Conservation (phyloP, 30 jellyfish, hydroid and myxozoan species). For the Nemopilema nomurai region DNA sequence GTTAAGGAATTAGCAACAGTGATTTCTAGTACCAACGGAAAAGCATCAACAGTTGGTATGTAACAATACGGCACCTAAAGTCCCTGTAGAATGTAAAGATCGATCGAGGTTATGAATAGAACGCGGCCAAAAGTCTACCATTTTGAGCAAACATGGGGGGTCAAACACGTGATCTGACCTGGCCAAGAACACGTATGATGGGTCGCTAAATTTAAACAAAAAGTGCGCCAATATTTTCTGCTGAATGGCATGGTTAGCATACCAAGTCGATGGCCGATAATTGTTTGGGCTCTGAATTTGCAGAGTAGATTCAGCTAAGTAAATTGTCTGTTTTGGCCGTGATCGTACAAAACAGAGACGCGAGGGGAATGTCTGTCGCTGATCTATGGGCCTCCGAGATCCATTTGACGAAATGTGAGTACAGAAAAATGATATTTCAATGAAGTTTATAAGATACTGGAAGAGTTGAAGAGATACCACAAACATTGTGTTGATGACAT, state of each 20-base stretch:
- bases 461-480: background rate
- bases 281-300: background rate
- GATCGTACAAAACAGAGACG: background rate
- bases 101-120: background rate
- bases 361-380: background rate
- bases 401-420: background rate
- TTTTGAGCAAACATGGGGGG: background rate
- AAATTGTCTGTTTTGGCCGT: background rate
- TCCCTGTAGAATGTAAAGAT: background rate
- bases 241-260: constrained; percentile 3
- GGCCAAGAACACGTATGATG: background rate
- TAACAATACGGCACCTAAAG: background rate
- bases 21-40: too few relatives aligned
- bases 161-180: background rate
- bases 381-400: background rate
- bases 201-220: background rate
- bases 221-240: constrained; percentile 17
- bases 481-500: background rate
- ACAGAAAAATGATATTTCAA: background rate
- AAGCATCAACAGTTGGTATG: too few relatives aligned
- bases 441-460: background rate
- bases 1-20: too few relatives aligned
- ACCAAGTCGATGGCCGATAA: background rate
- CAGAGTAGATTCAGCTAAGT: background rate
- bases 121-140: background rate